phyloP scores from a whole-genome alignment of 2,888 invertebrate genomes.

The Dascillus cervinus region DNA sequence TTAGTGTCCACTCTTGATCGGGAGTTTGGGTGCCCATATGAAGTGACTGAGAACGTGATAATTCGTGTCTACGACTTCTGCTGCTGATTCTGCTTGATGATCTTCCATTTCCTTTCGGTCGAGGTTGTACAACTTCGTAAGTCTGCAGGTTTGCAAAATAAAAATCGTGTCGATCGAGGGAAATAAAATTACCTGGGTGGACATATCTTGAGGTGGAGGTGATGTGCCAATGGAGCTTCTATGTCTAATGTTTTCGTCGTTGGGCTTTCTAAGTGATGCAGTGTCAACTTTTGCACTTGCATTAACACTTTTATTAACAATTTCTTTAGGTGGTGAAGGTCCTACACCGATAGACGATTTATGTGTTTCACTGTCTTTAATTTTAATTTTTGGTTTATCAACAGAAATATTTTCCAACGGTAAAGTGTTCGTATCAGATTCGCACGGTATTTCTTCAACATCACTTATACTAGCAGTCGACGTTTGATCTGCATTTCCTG shows the following conservation, averaged over 20 bases:
- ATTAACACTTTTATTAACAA: conserved; percentile 9
- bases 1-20: conserved; percentile 43
- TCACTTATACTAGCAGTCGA: conserved; percentile 20
- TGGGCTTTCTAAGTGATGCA: too few relatives aligned
- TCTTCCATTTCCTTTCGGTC: too few relatives aligned
- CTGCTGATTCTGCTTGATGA: too few relatives aligned
- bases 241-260: too few relatives aligned
- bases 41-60: conserved; percentile 35
- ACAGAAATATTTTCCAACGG: conserved; percentile 20
- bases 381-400: conserved; percentile 18
- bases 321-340: conserved; percentile 53
- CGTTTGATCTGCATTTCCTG: conserved; percentile 27
- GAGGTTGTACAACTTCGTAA: conserved; percentile 40
- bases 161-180: too few relatives aligned
- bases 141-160: conserved; percentile 44
- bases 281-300: conserved; percentile 11
- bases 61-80: conserved; percentile 25
- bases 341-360: conserved; percentile 56
- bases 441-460: conserved; percentile 18
- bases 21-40: conserved; percentile 27
- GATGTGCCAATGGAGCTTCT: conserved; percentile 71
- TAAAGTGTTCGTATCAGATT: conserved; percentile 9
- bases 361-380: conserved; percentile 11
- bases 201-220: conserved; percentile 79
- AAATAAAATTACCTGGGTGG: conserved; percentile 76